Base-by-base conservation (phyloP, 1,140 invertebrate species). In the Meloidogyne floridensis region DNA sequence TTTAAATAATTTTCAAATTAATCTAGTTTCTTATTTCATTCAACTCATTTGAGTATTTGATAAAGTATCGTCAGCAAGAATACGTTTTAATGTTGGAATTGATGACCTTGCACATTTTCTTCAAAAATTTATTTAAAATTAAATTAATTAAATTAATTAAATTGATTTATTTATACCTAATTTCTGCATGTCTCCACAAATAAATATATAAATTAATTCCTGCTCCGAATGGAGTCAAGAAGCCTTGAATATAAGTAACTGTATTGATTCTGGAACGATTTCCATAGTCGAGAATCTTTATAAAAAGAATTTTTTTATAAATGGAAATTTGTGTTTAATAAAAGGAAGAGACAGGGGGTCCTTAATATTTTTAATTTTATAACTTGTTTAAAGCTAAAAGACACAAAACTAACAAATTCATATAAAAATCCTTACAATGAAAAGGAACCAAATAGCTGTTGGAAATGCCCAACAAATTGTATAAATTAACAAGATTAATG, bases 151-250 rank as follows among this genome's bases (percentile, higher is more conserved):
- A n/a, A n/a, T n/a, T n/a, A n/a, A n/a, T n/a, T n/a, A n/a, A n/a
- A 5, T 73, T 15, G 0, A 74, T 6, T 74, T 18, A 74, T 32
- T 74, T 74, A 15, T 54, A 54, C 72, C 72, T 74, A 51, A 74
- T 74, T 54, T 74, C 72, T 15, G 72, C 72, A 54, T 74, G 72
- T 74, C 53, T 74, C 43, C 43, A 47, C n/a, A 74, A 54, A 54
- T 74, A 74, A 54, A 74, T 74, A 54, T 74, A 74, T 54, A 74
- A 54, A 54, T 74, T 74, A 54, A 74, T 74, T 47, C 72, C 72
- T 15, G 72, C 72, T 54, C 72, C 72, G n/a, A 74, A 74, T 54
- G 72, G 72, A 7, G 72, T 74, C 18, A 74, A 54, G 18, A 74
- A 74, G n/a, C 72, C 72, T 54, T 74, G 72, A 54, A 54, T 54